Percentiles rank a stretch among this genome's conserved stretches.
Evolutionary conservation across 2,113 vertebrate species (phyloP).

Genomic region (Girardinichthys multiradiatus): DNA sequence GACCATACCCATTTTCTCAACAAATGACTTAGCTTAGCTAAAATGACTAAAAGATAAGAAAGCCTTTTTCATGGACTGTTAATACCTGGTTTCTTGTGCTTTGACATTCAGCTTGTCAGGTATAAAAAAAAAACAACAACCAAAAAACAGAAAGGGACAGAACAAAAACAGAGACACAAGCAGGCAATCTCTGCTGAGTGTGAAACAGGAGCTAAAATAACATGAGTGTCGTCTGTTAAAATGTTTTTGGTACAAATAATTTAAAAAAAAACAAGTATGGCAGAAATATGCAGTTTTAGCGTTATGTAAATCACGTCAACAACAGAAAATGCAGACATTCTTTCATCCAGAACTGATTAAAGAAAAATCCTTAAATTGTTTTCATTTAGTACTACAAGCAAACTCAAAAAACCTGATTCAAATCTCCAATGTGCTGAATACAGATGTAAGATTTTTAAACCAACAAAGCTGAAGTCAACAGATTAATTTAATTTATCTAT

Average conservation of each 20-base stretch:
- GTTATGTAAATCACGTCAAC: not conserved
- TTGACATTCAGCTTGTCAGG: not conserved
- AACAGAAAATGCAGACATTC: not conserved
- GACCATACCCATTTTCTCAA: too few relatives aligned
- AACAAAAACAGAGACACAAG: not conserved
- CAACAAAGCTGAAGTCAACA: not conserved
- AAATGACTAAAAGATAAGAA: conserved; percentile 7
- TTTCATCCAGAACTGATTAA: not conserved
- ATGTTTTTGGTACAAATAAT: not conserved
- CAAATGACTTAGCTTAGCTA: not conserved
- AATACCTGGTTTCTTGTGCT: not conserved
- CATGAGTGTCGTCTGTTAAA: not conserved
- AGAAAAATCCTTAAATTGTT: too few relatives aligned
- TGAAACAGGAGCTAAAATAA: not conserved
- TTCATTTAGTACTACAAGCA: too few relatives aligned
- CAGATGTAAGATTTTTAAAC: conserved; percentile 2
- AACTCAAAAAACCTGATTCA: not conserved
- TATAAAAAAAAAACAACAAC: not conserved
- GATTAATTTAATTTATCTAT: not conserved
- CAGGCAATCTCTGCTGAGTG: not conserved
- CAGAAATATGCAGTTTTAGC: not conserved
- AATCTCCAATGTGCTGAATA: not conserved
- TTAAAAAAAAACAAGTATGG: too few relatives aligned
- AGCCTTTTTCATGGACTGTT: not conserved
- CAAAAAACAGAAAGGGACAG: not conserved